Conservation (phyloP, 2,888 invertebrate species). For the Aromia moschata region DNA sequence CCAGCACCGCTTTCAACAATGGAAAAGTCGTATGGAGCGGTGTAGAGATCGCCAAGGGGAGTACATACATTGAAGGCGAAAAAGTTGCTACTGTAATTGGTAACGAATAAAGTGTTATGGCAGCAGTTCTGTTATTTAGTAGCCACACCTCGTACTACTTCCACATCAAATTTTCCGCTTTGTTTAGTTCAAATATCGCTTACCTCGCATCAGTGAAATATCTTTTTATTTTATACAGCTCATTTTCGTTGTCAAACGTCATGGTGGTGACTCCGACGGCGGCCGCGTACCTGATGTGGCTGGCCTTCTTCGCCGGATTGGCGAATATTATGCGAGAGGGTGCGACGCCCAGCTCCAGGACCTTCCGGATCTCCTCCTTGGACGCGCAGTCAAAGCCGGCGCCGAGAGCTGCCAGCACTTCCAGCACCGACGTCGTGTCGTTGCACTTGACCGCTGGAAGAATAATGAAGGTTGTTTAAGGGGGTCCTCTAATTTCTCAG, state of each 20-base stretch:
- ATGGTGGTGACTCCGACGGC: conserved; percentile 64
- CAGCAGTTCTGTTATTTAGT: too few relatives aligned
- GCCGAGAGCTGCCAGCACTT: conserved; percentile 66
- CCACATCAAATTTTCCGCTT: too few relatives aligned
- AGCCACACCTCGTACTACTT: too few relatives aligned
- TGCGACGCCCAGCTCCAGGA: conserved; percentile 64
- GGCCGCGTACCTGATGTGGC: conserved; percentile 66
- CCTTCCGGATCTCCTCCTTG: conserved; percentile 66
- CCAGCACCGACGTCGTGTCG: conserved; percentile 62
- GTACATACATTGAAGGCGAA: too few relatives aligned
- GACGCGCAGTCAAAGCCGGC: conserved; percentile 73
- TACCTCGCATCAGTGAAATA: conserved; percentile 65
- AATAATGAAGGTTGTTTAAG: too few relatives aligned
- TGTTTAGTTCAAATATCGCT: conserved; percentile 61
- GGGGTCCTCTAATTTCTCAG: too few relatives aligned
- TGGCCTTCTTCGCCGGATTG: conserved; percentile 67
- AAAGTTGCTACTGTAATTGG: too few relatives aligned
- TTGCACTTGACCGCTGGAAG: conserved; percentile 74
- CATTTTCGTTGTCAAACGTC: conserved; percentile 69
- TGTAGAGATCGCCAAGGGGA: too few relatives aligned
- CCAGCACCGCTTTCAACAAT: too few relatives aligned
- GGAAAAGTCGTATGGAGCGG: too few relatives aligned
- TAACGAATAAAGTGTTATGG: too few relatives aligned
- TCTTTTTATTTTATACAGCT: conserved; percentile 67
- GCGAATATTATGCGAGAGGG: conserved; percentile 68